A percentile compares a stretch with the other conserved stretches of the same genome.
Evolutionary conservation across 1,140 invertebrate genomes (phyloP).

Genomic region (Drosophila tsacasi): DNA sequence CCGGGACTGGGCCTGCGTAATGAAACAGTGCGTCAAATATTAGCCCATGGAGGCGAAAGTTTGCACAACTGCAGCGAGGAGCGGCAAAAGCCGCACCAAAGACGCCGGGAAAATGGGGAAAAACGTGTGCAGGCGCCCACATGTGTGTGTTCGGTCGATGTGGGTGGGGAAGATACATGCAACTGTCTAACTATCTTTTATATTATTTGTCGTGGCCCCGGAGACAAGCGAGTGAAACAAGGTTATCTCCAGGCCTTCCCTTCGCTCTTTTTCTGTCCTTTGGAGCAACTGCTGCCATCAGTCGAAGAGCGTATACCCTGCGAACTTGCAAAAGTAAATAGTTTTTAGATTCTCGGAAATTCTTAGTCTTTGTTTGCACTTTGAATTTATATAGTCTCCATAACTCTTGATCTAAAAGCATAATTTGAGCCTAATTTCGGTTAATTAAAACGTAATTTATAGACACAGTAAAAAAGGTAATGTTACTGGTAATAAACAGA

Average conservation of each 20-base stretch:
- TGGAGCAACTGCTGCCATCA: constrained; percentile 3
- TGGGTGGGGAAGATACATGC: background rate
- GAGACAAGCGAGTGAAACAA: constrained; percentile 10
- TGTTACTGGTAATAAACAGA: background rate
- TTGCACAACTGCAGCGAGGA: constrained; percentile 22
- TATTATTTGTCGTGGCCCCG: constrained; percentile 15
- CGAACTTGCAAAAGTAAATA: background rate
- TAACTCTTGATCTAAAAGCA: background rate
- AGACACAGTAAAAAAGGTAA: background rate
- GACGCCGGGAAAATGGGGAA: constrained; percentile 10
- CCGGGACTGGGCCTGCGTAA: constrained; percentile 19
- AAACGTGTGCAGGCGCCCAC: constrained; percentile 23
- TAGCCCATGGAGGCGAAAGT: constrained; percentile 40
- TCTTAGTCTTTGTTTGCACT: too few relatives aligned
- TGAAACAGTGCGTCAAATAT: constrained; percentile 51
- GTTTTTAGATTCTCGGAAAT: background rate
- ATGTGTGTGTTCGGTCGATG: background rate
- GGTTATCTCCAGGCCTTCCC: constrained; percentile 12
- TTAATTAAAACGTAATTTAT: background rate
- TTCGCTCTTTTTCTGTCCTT: constrained; percentile 10
- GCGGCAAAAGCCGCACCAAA: constrained; percentile 20
- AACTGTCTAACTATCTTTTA: constrained; percentile 23
- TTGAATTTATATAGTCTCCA: background rate
- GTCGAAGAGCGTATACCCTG: background rate
- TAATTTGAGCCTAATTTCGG: background rate